Percentiles rank a stretch among this genome's conserved stretches.
These are phyloP conservation scores for Pipistrellus kuhlii DNA, from an alignment of 2,797 vertebrate genomes.

Conservation along the genomic window DNA sequence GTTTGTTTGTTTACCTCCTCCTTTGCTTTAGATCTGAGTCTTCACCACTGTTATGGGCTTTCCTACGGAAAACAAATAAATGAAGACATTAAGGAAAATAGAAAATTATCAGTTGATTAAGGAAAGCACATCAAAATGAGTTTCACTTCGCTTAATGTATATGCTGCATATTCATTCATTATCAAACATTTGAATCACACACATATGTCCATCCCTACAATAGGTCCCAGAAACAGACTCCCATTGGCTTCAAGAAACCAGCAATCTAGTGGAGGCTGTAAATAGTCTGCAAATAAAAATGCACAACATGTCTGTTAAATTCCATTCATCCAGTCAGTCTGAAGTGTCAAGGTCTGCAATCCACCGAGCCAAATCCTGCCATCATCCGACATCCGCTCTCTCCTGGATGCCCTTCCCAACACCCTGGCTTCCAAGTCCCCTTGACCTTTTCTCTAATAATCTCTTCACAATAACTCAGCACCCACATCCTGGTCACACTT, in stretches of 20 bases:
- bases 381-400: background rate
- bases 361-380: background rate
- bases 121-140: background rate
- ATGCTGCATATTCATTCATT: background rate
- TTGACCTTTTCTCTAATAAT: background rate
- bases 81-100: constrained; percentile 51
- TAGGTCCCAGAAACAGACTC: background rate
- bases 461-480: background rate
- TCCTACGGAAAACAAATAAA: constrained; percentile 84
- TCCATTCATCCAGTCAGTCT: background rate
- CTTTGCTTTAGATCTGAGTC: constrained; percentile 91
- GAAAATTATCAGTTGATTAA: background rate
- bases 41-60: constrained; percentile 89
- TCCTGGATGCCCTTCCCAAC: background rate
- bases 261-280: background rate
- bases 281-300: background rate
- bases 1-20: constrained; percentile 87
- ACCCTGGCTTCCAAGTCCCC: background rate
- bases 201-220: background rate
- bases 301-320: background rate
- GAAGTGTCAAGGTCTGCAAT: background rate
- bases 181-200: background rate
- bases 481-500: background rate
- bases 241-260: background rate
- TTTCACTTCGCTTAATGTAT: background rate